Conservation (phyloP, 1,140 invertebrate genomes). For the Gonatopus flavifemur region DNA sequence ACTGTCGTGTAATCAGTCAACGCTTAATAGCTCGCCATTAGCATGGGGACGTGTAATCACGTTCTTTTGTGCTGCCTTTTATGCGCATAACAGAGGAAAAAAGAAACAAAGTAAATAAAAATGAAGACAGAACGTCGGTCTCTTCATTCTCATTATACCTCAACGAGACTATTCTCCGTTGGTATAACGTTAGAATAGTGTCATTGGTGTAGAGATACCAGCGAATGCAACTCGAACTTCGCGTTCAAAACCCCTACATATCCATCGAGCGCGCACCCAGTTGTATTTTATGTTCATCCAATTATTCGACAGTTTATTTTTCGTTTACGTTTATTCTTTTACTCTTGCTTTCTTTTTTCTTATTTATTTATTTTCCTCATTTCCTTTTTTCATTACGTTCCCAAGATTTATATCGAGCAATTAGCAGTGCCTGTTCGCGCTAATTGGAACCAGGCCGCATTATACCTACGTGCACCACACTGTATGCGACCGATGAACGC, state of each 20-base stretch:
- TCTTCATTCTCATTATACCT: conserved; percentile 12
- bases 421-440: conserved; percentile 27
- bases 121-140: not conserved
- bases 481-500: conserved; percentile 22
- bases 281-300: too few species aligned
- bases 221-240: too few species aligned
- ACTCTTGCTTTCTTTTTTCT: too few species aligned
- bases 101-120: too few species aligned
- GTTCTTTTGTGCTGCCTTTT: conserved; percentile 8
- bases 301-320: conserved; percentile 32
- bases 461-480: conserved; percentile 9
- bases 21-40: conserved; percentile 22
- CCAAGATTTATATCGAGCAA: conserved; percentile 36
- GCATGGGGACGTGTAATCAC: conserved; percentile 18
- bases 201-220: conserved; percentile 1
- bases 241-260: too few species aligned
- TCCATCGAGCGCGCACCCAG: too few species aligned
- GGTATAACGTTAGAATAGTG: conserved; percentile 17
- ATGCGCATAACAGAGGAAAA: conserved; percentile 8
- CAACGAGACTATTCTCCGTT: not conserved
- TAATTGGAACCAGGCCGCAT: conserved; percentile 31
- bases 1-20: conserved; percentile 5
- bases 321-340: too few species aligned
- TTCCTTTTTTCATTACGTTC: too few species aligned
- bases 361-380: too few species aligned